Conservation (phyloP, 1,140 invertebrate genomes). For the Calycopis cecrops region DNA sequence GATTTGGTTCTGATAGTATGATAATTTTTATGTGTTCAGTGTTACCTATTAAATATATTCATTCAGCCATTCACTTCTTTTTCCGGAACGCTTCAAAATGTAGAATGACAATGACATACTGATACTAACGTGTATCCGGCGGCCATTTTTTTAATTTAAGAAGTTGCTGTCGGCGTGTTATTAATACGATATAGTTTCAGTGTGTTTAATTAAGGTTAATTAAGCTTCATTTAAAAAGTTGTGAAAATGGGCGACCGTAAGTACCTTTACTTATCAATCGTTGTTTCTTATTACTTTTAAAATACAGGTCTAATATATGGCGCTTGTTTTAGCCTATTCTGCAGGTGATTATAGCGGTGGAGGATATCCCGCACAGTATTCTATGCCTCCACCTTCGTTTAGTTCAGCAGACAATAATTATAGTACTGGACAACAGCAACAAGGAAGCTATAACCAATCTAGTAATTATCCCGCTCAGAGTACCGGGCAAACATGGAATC, state of each 20-base stretch:
- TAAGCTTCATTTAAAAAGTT: conserved; percentile 8
- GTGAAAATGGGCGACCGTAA: conserved; percentile 56
- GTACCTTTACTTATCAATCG: conserved; percentile 25
- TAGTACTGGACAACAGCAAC: conserved; percentile 38
- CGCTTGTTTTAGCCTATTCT: conserved; percentile 41
- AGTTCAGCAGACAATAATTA: conserved; percentile 51
- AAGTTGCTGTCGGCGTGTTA: conserved; percentile 19
- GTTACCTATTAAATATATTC: not conserved
- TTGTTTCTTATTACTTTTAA: conserved; percentile 13
- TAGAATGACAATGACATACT: conserved; percentile 2
- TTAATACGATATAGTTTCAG: not conserved
- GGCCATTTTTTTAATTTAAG: conserved; percentile 21
- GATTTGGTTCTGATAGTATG: too few relatives aligned
- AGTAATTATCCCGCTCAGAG: conserved; percentile 44
- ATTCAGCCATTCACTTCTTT: not conserved
- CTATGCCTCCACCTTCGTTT: conserved; percentile 54
- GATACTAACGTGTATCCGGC: conserved; percentile 25
- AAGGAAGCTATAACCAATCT: conserved; percentile 46
- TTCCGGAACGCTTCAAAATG: not conserved
- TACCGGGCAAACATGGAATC: conserved; percentile 51
- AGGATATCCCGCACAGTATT: conserved; percentile 58
- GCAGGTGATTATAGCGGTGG: conserved; percentile 53
- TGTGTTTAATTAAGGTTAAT: not conserved
- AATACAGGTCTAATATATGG: conserved; percentile 1
- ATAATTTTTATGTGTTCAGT: not conserved